phyloP scores from a whole-genome alignment of 2,888 invertebrate genomes.

The Cybosia mesomella region DNA sequence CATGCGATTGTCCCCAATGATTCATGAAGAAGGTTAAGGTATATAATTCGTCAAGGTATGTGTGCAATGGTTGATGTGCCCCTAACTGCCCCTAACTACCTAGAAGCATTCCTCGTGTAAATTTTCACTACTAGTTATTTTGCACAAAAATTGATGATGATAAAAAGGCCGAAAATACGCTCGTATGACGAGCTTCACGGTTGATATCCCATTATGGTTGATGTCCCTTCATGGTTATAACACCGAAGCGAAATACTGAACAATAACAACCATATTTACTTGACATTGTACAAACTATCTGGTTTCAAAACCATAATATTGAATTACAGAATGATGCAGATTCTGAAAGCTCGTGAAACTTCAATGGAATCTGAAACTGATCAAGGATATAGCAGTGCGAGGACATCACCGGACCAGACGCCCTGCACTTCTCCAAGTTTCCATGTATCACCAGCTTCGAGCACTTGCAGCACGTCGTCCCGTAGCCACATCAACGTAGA shows the following conservation, averaged over 20 bases:
- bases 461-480: conserved; percentile 66
- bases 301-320: background rate
- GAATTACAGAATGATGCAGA: conserved; percentile 80
- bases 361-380: conserved; percentile 68
- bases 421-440: conserved; percentile 71
- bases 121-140: background rate
- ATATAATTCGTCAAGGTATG: too few species aligned
- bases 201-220: conserved; percentile 74
- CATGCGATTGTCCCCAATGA: too few species aligned
- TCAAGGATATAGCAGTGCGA: conserved; percentile 78
- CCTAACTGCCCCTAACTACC: too few species aligned
- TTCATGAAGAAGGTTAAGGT: too few species aligned
- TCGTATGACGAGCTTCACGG: conserved; percentile 60
- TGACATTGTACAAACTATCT: background rate
- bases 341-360: conserved; percentile 71
- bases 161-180: conserved; percentile 67
- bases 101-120: too few species aligned
- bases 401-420: conserved; percentile 74
- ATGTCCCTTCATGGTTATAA: conserved; percentile 78
- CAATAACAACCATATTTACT: background rate
- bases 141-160: conserved; percentile 63
- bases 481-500: conserved; percentile 56
- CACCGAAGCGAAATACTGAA: conserved; percentile 77
- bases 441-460: conserved; percentile 68
- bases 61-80: too few species aligned